These are phyloP conservation scores for Parotocinclus haroldoi DNA, from an alignment of 2,797 vertebrate genomes.

Conservation along the genomic window DNA sequence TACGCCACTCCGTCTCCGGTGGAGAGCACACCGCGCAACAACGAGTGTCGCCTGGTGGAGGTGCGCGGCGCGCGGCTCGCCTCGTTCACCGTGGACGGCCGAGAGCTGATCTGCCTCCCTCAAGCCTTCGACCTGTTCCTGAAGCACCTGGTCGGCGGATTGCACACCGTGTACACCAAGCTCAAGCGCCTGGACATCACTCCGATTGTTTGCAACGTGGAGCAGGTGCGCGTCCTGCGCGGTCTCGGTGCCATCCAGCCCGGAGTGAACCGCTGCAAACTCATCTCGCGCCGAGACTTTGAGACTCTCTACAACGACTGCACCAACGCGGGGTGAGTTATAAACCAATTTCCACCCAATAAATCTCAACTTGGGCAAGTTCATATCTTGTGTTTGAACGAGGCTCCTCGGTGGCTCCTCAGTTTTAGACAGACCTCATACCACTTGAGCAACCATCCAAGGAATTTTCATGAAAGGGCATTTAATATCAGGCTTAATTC, in stretches of 20 bases:
- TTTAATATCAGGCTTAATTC: too few species aligned
- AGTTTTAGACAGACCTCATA: too few species aligned
- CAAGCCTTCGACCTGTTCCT: conserved; percentile 87
- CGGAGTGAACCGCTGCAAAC: conserved; percentile 86
- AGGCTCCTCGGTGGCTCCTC: too few species aligned
- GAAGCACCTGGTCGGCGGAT: conserved; percentile 85
- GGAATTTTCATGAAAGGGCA: too few species aligned
- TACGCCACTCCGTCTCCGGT: conserved; percentile 95
- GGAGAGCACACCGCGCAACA: conserved; percentile 97
- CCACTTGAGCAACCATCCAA: too few species aligned
- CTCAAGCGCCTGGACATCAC: conserved; percentile 86
- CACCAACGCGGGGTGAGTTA: conserved; percentile 81
- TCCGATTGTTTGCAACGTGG: conserved; percentile 85
- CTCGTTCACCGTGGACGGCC: conserved; percentile 82
- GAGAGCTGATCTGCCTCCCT: conserved; percentile 85
- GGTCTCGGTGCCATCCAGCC: conserved; percentile 87
- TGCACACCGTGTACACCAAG: conserved; percentile 89
- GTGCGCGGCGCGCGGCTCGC: conserved; percentile 85
- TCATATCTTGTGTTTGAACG: too few species aligned
- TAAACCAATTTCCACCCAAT: too few species aligned
- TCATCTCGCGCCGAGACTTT: conserved; percentile 86
- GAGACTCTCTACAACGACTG: conserved; percentile 86
- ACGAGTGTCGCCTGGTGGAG: conserved; percentile 97
- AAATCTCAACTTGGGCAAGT: too few species aligned
- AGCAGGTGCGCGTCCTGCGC: conserved; percentile 83